Conservation (phyloP, 2,797 vertebrate species). For the Eutrigla gurnardus region DNA sequence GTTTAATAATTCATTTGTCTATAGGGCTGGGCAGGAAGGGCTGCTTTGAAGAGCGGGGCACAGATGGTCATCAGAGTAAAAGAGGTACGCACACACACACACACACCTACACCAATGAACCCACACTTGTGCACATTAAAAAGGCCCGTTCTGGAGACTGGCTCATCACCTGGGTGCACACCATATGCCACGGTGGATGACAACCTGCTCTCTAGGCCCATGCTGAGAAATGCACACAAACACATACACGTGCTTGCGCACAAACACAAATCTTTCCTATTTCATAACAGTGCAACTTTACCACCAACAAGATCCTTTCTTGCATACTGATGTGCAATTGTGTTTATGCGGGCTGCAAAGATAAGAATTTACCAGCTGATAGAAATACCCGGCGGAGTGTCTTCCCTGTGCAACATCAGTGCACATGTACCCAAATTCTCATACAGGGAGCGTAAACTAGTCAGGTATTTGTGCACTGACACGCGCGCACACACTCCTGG, state of each 20-base stretch:
- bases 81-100: slow-evolving; percentile 42
- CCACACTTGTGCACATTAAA: slow-evolving; percentile 45
- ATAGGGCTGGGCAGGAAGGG: slow-evolving; percentile 60
- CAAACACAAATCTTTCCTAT: slow-evolving; percentile 37
- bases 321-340: slow-evolving; percentile 70
- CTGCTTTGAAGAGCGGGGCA: slow-evolving; percentile 82
- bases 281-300: slow-evolving; percentile 60
- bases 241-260: slow-evolving; percentile 34
- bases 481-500: slow-evolving; percentile 14
- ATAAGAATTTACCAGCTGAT: slow-evolving; percentile 68
- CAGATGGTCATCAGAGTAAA: slow-evolving; percentile 85
- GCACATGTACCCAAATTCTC: slow-evolving; percentile 55
- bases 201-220: slow-evolving; percentile 75
- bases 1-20: slow-evolving; percentile 84
- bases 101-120: slow-evolving; percentile 7
- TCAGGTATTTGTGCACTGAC: slow-evolving; percentile 36
- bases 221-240: slow-evolving; percentile 61
- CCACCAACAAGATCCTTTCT: slow-evolving; percentile 40
- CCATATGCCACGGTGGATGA: slow-evolving; percentile 82
- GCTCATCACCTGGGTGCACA: slow-evolving; percentile 82
- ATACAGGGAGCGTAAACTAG: slow-evolving; percentile 46
- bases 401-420: slow-evolving; percentile 55
- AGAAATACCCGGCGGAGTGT: slow-evolving; percentile 63
- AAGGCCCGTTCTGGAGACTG: slow-evolving; percentile 57
- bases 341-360: slow-evolving; percentile 56